phyloP scores from a whole-genome alignment of 2,113 vertebrate genomes.

The Corythaeola cristata region DNA sequence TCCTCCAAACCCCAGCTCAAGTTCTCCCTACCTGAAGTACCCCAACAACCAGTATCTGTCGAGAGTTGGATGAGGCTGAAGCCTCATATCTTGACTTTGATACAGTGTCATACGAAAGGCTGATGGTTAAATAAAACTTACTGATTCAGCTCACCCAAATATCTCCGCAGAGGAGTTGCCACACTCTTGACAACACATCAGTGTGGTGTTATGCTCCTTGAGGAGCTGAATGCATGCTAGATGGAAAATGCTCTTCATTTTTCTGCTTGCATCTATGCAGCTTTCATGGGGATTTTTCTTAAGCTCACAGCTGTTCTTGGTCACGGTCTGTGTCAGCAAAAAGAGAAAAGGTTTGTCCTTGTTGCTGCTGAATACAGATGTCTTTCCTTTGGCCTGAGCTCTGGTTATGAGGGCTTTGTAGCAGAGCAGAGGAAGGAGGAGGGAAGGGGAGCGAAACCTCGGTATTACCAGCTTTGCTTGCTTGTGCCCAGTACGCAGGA shows the following conservation, averaged over 20 bases:
- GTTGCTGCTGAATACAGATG: slow-evolving; percentile 1
- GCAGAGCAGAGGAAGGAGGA: neutral
- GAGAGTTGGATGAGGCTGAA: neutral
- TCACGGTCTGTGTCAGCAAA: slow-evolving; percentile 7
- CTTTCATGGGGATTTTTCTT: slow-evolving; percentile 21
- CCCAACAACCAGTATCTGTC: neutral
- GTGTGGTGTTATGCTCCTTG: neutral
- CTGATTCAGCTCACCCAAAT: slow-evolving; percentile 35
- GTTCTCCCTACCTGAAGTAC: neutral
- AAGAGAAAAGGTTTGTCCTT: neutral
- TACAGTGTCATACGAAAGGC: neutral
- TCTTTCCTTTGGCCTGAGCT: neutral
- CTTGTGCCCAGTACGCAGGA: neutral
- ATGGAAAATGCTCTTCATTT: neutral
- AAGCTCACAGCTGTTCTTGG: neutral
- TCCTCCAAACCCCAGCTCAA: neutral
- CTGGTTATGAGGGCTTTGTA: neutral
- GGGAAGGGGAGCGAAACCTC: neutral
- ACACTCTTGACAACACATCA: slow-evolving; percentile 6
- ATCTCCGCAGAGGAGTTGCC: slow-evolving; percentile 4
- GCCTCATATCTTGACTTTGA: neutral
- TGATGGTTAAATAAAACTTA: slow-evolving; percentile 41
- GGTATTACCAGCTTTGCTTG: neutral
- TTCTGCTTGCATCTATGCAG: neutral
- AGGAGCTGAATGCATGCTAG: neutral